Percentiles rank a stretch among this genome's conserved stretches.
phyloP scores from a whole-genome alignment of 2,888 invertebrate species.

The Ceraclea dissimilis region DNA sequence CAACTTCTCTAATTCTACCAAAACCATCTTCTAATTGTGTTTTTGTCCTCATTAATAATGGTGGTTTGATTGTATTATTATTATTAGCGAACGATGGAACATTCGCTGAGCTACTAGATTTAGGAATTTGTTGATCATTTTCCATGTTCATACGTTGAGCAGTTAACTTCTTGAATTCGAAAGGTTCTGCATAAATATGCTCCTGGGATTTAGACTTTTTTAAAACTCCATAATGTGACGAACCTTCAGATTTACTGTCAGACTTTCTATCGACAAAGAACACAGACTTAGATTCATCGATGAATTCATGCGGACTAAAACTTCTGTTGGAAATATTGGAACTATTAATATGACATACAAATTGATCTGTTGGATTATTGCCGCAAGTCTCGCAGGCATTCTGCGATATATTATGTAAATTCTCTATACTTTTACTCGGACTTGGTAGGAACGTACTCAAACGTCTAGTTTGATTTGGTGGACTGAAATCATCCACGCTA shows the following conservation, averaged over 20 bases:
- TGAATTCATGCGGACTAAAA: neutral
- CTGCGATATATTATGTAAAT: slow-evolving; percentile 2
- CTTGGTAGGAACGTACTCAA: slow-evolving; percentile 19
- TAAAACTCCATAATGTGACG: slow-evolving; percentile 19
- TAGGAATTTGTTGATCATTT: neutral
- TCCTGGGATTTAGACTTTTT: slow-evolving; percentile 35
- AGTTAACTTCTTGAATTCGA: slow-evolving; percentile 27
- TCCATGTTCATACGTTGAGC: neutral
- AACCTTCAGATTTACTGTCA: neutral
- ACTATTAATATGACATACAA: slow-evolving; percentile 42
- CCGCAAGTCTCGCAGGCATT: slow-evolving; percentile 5
- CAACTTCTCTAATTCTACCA: slow-evolving; percentile 13
- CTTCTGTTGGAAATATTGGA: neutral
- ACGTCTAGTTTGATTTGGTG: slow-evolving; percentile 6
- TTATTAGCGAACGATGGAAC: neutral
- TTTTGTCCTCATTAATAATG: slow-evolving; percentile 14
- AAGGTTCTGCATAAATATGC: slow-evolving; percentile 59
- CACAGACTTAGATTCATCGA: slow-evolving; percentile 29
- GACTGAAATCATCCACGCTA: slow-evolving; percentile 9
- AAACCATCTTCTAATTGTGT: slow-evolving; percentile 24
- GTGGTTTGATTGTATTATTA: neutral
- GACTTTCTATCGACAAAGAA: slow-evolving; percentile 33
- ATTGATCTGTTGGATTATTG: slow-evolving; percentile 28
- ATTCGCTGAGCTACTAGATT: slow-evolving; percentile 2
- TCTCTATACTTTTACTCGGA: slow-evolving; percentile 15